phyloP scores from a whole-genome alignment of 2,888 invertebrate genomes.

The Panzeria rudis region DNA sequence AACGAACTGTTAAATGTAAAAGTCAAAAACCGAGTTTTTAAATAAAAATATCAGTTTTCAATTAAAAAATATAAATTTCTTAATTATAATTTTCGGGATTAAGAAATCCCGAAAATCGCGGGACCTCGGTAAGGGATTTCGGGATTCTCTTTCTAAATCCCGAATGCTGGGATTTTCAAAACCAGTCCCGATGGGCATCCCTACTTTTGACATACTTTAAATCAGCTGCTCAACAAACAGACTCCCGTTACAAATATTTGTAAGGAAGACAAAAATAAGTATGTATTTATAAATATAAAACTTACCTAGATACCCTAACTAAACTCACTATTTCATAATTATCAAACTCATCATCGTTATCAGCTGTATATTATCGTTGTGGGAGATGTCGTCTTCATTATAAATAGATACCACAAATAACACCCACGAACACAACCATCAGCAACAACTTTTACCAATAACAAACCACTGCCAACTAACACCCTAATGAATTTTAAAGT shows the following conservation, averaged over 20 bases:
- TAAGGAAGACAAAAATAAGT: background rate
- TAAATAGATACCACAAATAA: background rate
- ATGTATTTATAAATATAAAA: background rate
- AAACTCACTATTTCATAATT: background rate
- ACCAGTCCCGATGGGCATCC: no score
- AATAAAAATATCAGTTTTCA: no score
- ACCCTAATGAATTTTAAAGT: background rate
- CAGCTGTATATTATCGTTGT: background rate
- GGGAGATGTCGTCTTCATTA: constrained; percentile 8
- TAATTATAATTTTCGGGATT: no score
- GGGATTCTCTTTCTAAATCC: no score
- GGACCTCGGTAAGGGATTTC: no score
- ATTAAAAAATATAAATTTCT: no score
- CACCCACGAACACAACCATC: background rate
- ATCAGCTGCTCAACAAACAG: no score
- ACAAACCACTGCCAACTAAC: background rate
- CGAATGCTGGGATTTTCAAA: no score
- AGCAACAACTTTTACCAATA: background rate
- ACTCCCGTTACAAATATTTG: background rate
- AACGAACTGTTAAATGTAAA: no score
- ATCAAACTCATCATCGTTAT: constrained; percentile 10
- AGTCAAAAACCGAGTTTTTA: no score
- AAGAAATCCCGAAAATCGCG: no score
- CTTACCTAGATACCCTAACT: background rate
- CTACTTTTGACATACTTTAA: constrained; percentile 13